A percentile compares a stretch with the other conserved stretches of the same genome.
These are phyloP conservation scores for Fragum sueziense DNA, from an alignment of 2,888 invertebrate species.

Conservation along the genomic window DNA sequence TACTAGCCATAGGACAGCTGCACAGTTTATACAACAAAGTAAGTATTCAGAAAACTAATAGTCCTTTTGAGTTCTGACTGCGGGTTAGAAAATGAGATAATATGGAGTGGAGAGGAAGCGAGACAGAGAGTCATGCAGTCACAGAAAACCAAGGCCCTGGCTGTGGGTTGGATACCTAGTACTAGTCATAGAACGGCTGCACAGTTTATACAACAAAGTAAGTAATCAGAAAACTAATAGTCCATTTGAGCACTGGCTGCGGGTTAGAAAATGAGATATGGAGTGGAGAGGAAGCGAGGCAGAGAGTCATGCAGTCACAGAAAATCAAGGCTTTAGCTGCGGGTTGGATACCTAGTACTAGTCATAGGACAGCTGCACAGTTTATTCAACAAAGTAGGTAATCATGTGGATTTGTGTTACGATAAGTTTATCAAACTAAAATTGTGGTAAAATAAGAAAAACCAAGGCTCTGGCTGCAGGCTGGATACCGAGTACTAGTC, in stretches of 20 bases:
- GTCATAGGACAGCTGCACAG: conserved; percentile 89
- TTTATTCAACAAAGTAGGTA: conserved; percentile 89
- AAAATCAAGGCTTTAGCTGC: conserved; percentile 85
- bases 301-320: conserved; percentile 90
- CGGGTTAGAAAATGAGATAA: conserved; percentile 99
- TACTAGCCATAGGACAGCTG: too few species aligned
- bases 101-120: conserved; percentile 98
- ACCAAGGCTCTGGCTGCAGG: conserved; percentile 87
- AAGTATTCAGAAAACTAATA: too few species aligned
- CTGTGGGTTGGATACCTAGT: conserved; percentile 98
- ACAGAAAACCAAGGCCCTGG: conserved; percentile 78
- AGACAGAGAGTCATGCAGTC: conserved; percentile 93
- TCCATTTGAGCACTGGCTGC: too few species aligned
- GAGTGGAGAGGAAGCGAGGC: conserved; percentile 98
- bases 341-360: conserved; percentile 98
- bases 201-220: conserved; percentile 88
- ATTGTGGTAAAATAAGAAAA: too few species aligned
- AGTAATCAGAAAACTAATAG: too few species aligned
- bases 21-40: conserved; percentile 89
- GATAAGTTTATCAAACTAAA: too few species aligned
- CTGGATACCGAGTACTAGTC: conserved; percentile 97
- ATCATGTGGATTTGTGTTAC: too few species aligned
- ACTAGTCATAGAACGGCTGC: too few species aligned
- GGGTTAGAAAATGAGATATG: conserved; percentile 99
- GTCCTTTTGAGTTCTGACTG: conserved; percentile 98